Percentiles rank a stretch among this genome's conserved stretches.
Evolutionary conservation across 2,797 vertebrate genomes (phyloP).

Genomic region (Anableps anableps): DNA sequence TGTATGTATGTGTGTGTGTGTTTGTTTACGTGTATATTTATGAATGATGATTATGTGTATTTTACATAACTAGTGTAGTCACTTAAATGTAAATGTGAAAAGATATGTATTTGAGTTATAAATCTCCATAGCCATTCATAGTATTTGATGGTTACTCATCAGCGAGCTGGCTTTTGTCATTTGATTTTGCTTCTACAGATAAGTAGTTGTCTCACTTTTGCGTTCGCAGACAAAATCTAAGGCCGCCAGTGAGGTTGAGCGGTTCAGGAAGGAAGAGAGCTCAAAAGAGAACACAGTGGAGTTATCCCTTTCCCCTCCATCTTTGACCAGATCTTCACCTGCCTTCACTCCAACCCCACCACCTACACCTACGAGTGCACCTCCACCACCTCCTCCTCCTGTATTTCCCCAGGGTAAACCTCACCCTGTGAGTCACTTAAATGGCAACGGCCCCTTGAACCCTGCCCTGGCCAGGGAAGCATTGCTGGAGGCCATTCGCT

Average conservation of each 20-base stretch:
- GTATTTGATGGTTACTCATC: not conserved
- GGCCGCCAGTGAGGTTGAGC: slow-evolving; percentile 86
- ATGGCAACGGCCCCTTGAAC: slow-evolving; percentile 49
- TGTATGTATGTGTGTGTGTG: no score
- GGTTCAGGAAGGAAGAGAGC: slow-evolving; percentile 69
- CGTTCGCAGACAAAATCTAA: slow-evolving; percentile 84
- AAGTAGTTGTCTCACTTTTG: slow-evolving; percentile 31
- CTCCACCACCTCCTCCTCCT: slow-evolving; percentile 55
- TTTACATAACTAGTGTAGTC: not conserved
- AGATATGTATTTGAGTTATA: not conserved
- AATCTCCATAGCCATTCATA: not conserved
- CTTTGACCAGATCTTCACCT: slow-evolving; percentile 35
- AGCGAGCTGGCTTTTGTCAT: not conserved
- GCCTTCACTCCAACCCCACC: slow-evolving; percentile 40
- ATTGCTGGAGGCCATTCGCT: slow-evolving; percentile 92
- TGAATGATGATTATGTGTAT: no score
- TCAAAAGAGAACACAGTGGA: slow-evolving; percentile 35
- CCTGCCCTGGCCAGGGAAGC: slow-evolving; percentile 82
- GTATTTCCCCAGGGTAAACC: slow-evolving; percentile 47
- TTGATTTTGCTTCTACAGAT: slow-evolving; percentile 28
- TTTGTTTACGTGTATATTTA: no score
- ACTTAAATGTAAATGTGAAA: not conserved
- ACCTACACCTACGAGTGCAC: slow-evolving; percentile 41
- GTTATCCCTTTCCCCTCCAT: slow-evolving; percentile 17
- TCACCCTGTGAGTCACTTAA: slow-evolving; percentile 38